Evolutionary conservation across 2,888 invertebrate species (phyloP), one percentile per base, ranked within the genome.

Genomic region (Agonopterix heracliana): DNA sequence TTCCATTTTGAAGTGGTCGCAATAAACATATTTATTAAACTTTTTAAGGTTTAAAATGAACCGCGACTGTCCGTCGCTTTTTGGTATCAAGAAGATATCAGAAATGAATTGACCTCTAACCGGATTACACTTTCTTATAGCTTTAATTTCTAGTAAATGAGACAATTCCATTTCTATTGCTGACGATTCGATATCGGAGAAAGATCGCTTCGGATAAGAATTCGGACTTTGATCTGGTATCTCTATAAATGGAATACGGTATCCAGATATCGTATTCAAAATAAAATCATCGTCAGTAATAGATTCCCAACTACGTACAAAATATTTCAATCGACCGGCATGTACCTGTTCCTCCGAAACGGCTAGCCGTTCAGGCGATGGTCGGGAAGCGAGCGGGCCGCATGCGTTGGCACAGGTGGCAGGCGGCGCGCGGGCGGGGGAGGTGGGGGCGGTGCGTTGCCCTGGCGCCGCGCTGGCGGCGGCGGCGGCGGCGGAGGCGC

Each of bases 281-380:
- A 48, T 41, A 26, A 36, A n/a, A 12, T 26, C 41, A 34, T 48
- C 48, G 34, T 44, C 13, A 26, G 48, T 48, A 8, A 48, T 41
- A 3, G 26, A 40, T 34, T 34, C 38, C 44, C 48, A 48, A 43
- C 41, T 48, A 35, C 35, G n/a, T n/a, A n/a, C n/a, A n/a, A n/a
- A n/a, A n/a, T n/a, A n/a, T n/a, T n/a, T n/a, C n/a, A n/a, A n/a
- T 8, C 35, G 35, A 9, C 35, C 35, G 35, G 35, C 35, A 9
- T 35, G 47, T 47, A 47, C 47, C 47, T 47, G 17, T 47, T 43
- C 9, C 43, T 34, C 3, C 43, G 42, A 10, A n/a, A n/a, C n/a
- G n/a, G n/a, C n/a, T n/a, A n/a, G n/a, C n/a, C n/a, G n/a, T n/a
- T n/a, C n/a, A n/a, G n/a, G n/a, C n/a, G n/a, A n/a, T n/a, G n/a